Conservation (phyloP, 2,113 vertebrate genomes). For the Sorex fumeus region DNA sequence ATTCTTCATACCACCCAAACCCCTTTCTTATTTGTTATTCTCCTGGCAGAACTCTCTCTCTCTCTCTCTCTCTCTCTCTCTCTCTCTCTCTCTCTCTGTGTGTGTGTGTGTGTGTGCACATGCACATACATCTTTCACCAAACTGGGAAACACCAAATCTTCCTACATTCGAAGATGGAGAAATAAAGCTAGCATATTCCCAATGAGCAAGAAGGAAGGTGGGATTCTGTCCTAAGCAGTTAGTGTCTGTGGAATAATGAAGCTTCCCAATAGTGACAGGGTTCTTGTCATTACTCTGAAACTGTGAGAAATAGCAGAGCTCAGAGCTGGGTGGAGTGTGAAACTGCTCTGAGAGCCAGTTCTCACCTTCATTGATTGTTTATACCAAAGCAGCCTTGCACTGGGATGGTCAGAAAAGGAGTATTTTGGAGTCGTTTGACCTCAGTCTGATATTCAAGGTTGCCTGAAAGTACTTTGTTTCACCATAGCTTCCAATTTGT, state of each 20-base stretch:
- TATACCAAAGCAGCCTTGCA: constrained; percentile 6
- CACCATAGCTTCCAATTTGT: constrained; percentile 69
- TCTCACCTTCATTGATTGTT: constrained; percentile 65
- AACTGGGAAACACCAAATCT: constrained; percentile 35
- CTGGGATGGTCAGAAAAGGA: constrained; percentile 23
- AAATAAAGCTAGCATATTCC: background rate
- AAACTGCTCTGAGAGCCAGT: constrained; percentile 36
- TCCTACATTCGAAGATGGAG: constrained; percentile 20
- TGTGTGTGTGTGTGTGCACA: background rate
- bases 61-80: too few relatives aligned
- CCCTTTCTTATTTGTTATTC: constrained; percentile 10
- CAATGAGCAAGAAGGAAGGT: background rate
- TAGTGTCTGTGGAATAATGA: background rate
- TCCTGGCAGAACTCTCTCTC: constrained; percentile 44
- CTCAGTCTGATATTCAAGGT: constrained; percentile 78
- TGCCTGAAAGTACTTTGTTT: constrained; percentile 78
- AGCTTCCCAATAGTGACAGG: background rate
- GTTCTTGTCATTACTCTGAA: constrained; percentile 8
- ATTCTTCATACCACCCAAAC: background rate
- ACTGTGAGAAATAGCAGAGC: fast-evolving
- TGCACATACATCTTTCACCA: background rate
- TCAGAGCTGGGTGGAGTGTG: background rate
- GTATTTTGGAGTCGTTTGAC: constrained; percentile 76
- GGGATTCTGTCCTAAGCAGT: background rate
- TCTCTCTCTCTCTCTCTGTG: too few relatives aligned